Evolutionary conservation across 2,797 vertebrate species (phyloP), one percentile per base, ranked within the genome.

Genomic region (Echiichthys vipera): DNA sequence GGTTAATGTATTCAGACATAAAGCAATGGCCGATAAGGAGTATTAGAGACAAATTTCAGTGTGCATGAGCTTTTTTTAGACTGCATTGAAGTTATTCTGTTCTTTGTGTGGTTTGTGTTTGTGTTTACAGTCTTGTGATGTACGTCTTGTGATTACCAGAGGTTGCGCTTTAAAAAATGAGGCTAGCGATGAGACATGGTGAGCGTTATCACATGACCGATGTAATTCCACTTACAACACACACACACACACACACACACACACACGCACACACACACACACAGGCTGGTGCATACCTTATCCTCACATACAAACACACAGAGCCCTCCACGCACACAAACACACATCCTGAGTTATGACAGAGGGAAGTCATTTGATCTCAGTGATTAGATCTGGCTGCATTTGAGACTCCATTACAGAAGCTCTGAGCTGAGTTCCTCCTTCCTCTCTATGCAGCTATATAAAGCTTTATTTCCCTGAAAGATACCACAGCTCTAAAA

Each of bases 91-190:
- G 70, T 59, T 32, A 39, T 29, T 22, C 25, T 32, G 54, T 50
- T 66, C 30, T 79, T 64, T 89, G 72, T 81, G 76, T 80, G 56
- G 50, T 57, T 45, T 77, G 76, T 53, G 2, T 17, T 64, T 77
- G 50, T 25, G 58, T 67, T 14, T 68, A 42, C 51, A 65, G 88
- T 91, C 92, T 92, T 93, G 88, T 95, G 93, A 93, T 92, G 76
- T 73, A 45, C 7, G 53, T 89, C 92, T 92, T 94, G 86, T 95
- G 93, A 95, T 91, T 81, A 43, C 29, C 67, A 72, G 78, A 84
- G 75, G 76, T 49, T 77, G 54, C 49, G 78, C 65, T 61, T 79
- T 30, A 66, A 87, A 88, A 65, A 89, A 86, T 71, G 65, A 83
- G 84, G 68, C 64, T 69, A 63, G 65, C 77, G 88, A 86, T 88